Evolutionary conservation across 2,888 invertebrate species (phyloP), one percentile per base, ranked within the genome.

Genomic region (Sthenelais limicola): DNA sequence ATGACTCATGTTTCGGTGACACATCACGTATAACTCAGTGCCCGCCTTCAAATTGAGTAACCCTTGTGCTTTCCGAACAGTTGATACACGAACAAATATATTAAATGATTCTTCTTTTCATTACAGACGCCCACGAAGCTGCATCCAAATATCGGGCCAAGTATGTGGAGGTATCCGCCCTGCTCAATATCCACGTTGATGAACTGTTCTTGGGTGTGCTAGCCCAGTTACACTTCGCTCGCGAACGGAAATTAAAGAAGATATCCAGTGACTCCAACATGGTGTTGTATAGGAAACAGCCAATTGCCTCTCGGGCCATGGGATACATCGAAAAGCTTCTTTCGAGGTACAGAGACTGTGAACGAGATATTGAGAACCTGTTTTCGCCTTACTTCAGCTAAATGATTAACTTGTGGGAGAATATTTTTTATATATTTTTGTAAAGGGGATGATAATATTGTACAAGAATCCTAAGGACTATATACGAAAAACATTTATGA

Each of bases 171-270:
- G 62, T 38, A 26, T 62, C 62, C 24, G 62, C 62, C 24, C 62
- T 62, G 3, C 62, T 62, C 62, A 62, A 62, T 43, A 62, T 62
- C 24, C 35, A 62, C 62, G 62, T 62, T 1, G 62, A 62, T 24
- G 62, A 62, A 43, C 62, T 62, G 21, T 62, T 62, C 62, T 24
- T 62, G 9, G 62, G 62, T 9, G 62, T 62, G 35, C 62, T 62
- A 35, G 43, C 62, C 18, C 62, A 62, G 35, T 12, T 62, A 9
- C 21, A 62, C 62, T 62, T 38, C 62, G 35, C n/a, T 28, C 35
- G 62, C 21, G 62, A 62, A 43, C 21, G 38, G 24, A 21, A 26
- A 5, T n/a, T 18, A 2, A 38, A 15, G 24, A 62, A 62, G 24
- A 43, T 21, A 26, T 21, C 62, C 24, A 38, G 38, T 24, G 62